A percentile compares a stretch with the other conserved stretches of the same genome.
These are phyloP conservation scores for Platycnemis pennipes DNA, from an alignment of 2,888 invertebrate genomes.

Conservation along the genomic window DNA sequence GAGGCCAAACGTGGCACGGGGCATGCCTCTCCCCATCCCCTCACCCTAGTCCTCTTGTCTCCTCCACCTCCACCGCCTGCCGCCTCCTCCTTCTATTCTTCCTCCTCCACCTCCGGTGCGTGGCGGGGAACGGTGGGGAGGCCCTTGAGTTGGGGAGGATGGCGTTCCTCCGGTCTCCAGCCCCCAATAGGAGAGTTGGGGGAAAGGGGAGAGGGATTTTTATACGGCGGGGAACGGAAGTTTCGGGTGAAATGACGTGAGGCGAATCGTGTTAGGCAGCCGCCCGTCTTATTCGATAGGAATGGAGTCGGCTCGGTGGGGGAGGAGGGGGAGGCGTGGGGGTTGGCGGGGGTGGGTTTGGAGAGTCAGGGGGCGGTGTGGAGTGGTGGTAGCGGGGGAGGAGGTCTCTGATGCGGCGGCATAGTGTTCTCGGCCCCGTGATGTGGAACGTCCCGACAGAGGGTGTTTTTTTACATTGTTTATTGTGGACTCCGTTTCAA, in stretches of 20 bases:
- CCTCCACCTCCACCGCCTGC: background rate
- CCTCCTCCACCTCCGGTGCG: background rate
- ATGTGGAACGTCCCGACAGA: background rate
- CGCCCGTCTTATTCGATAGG: conserved; percentile 29
- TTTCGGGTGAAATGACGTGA: conserved; percentile 47
- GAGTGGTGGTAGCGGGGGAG: background rate
- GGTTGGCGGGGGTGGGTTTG: background rate
- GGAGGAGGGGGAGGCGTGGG: background rate
- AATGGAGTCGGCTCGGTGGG: background rate
- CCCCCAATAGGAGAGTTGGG: too few relatives aligned
- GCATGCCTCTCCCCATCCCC: background rate
- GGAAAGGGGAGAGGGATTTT: too few relatives aligned
- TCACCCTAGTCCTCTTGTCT: background rate
- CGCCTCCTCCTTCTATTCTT: background rate
- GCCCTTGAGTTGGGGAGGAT: too few relatives aligned
- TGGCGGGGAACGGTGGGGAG: too few relatives aligned
- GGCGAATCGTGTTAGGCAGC: conserved; percentile 43
- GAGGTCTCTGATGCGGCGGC: background rate
- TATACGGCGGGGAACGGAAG: background rate
- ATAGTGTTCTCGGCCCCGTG: background rate
- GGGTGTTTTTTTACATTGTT: background rate
- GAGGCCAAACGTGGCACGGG: conserved; percentile 2
- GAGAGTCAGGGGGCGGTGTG: background rate
- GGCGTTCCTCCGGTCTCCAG: too few relatives aligned
- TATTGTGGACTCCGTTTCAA: background rate